Evolutionary conservation across 2,888 invertebrate species (phyloP).

Genomic region (Fragum sueziense): DNA sequence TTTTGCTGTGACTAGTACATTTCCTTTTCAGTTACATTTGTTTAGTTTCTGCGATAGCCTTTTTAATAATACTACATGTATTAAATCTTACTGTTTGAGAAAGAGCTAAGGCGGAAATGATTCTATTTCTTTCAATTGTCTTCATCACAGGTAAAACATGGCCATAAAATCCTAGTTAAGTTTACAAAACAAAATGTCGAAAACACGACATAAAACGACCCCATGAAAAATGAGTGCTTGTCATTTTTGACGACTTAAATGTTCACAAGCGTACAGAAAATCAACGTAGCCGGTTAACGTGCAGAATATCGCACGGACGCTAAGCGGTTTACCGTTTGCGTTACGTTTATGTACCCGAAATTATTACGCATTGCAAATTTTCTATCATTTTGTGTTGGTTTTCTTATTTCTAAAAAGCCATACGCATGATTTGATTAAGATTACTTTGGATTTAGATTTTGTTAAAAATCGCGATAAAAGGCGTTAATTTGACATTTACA

Average conservation of each 20-base stretch:
- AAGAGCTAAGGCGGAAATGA: too few relatives aligned
- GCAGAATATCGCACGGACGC: background rate
- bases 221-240: background rate
- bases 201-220: background rate
- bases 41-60: too few relatives aligned
- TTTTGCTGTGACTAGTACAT: background rate
- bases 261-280: background rate
- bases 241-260: background rate
- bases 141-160: too few relatives aligned
- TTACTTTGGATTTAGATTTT: too few relatives aligned
- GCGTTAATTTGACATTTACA: background rate
- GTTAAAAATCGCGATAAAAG: background rate
- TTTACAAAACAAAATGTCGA: background rate
- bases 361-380: too few relatives aligned
- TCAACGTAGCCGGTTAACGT: background rate
- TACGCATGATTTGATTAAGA: too few relatives aligned
- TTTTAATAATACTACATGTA: too few relatives aligned
- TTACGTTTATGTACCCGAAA: background rate
- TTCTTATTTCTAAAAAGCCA: too few relatives aligned
- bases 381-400: too few relatives aligned
- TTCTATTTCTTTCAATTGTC: too few relatives aligned
- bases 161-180: background rate
- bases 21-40: background rate
- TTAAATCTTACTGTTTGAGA: too few relatives aligned
- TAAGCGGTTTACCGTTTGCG: background rate